Base-by-base conservation (phyloP, 1,140 invertebrate species). In the Drosophila seguyi region DNA sequence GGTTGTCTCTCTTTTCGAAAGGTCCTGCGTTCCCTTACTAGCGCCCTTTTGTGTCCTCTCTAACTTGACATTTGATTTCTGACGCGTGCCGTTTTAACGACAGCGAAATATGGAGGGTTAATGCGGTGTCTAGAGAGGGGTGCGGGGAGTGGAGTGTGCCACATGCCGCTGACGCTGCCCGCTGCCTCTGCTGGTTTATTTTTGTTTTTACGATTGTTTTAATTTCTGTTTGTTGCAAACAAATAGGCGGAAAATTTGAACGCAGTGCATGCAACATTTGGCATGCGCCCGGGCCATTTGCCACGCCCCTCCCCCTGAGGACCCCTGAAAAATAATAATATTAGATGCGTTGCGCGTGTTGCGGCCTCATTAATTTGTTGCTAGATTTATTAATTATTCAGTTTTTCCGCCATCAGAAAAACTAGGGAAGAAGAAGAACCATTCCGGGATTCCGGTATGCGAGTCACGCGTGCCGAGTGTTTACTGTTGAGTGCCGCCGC, bases 331-430 rank as follows among this genome's bases (percentile, higher is more conserved):
- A n/a, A 22, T 11, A 16, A 36, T 29, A 31, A 50, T 58, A 44
- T 60, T 74, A 47, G 39, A 52, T 53, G 53, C 53, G 55, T 65
- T 61, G 71, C 83, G 83, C 83, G 84, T 87, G 83, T 57, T 83
- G 79, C 67, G 83, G 83, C 84, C 84, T 80, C 84, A 87, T 87
- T 88, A 87, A 87, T 80, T 87, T 88, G 58, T 83, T 87, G 58
- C 69, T 73, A 73, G 84, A 87, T 87, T 87, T 87, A 87, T 87
- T 87, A 87, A 87, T 83, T 87, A 87, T 87, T 83, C 83, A 87
- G 71, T 67, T 79, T 69, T 63, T 68, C 31, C 68, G 66, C 52
- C 66, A 48, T 20, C 29, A 5, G n/a, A 60, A 25, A 29, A 34
- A 27, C 58, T 50, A 34, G 29, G 22, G 47, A 45, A 71, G 47